These are phyloP conservation scores for Madoqua kirkii DNA, from an alignment of 2,113 vertebrate species.

Conservation along the genomic window DNA sequence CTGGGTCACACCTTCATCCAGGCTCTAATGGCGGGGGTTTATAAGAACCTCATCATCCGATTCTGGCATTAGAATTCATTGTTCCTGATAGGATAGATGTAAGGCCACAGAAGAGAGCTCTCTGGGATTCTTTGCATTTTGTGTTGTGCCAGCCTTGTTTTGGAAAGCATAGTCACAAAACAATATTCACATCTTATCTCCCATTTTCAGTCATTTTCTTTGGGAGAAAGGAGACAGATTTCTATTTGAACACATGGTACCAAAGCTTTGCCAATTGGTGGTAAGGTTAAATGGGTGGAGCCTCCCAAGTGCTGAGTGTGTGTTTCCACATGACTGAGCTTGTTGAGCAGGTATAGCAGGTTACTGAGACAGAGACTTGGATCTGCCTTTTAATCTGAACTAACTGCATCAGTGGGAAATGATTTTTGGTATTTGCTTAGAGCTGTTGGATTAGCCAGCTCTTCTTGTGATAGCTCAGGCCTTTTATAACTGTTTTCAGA, in stretches of 20 bases:
- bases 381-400: background rate
- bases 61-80: background rate
- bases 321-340: background rate
- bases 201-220: background rate
- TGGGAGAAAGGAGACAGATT: background rate
- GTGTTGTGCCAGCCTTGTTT: background rate
- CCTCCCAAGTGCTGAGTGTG: background rate
- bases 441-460: constrained; percentile 2
- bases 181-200: background rate
- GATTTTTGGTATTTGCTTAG: constrained; percentile 41
- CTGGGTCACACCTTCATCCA: background rate
- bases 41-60: background rate
- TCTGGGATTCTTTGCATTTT: constrained; percentile 17
- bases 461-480: background rate
- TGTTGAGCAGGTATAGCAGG: background rate
- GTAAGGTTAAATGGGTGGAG: background rate
- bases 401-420: background rate
- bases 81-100: background rate
- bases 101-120: background rate
- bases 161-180: background rate
- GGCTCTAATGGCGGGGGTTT: background rate
- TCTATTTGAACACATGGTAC: background rate
- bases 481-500: constrained; percentile 48
- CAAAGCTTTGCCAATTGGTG: background rate
- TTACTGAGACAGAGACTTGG: background rate